Evolutionary conservation across 2,797 vertebrate genomes (phyloP).

Genomic region (Cirrhinus molitorella): DNA sequence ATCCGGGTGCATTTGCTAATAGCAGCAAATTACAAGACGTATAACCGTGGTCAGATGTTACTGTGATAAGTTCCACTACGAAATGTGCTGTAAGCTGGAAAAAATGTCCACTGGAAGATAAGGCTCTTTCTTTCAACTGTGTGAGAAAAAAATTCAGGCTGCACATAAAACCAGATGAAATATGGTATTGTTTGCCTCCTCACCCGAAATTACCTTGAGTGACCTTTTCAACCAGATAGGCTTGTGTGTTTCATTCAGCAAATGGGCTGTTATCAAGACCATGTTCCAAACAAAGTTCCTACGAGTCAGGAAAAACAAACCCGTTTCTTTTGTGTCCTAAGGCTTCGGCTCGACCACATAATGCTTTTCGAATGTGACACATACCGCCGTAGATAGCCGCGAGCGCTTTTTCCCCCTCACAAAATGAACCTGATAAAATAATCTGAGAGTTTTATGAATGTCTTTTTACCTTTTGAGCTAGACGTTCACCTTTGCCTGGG

Average conservation of each 20-base stretch:
- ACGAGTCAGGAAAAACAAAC: slow-evolving; percentile 52
- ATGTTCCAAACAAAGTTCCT: slow-evolving; percentile 36
- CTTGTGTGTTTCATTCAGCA: slow-evolving; percentile 36
- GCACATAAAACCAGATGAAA: slow-evolving; percentile 40
- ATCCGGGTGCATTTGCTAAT: slow-evolving; percentile 49
- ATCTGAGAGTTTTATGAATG: slow-evolving; percentile 42
- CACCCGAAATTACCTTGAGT: slow-evolving; percentile 31
- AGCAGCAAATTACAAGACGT: slow-evolving; percentile 50
- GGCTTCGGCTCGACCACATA: slow-evolving; percentile 39
- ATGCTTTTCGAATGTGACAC: slow-evolving; percentile 53
- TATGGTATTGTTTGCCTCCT: slow-evolving; percentile 33
- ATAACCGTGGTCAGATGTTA: slow-evolving; percentile 20
- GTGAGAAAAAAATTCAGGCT: slow-evolving; percentile 16
- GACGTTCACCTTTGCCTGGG: slow-evolving; percentile 26
- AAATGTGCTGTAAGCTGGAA: neutral
- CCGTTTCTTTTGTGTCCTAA: slow-evolving; percentile 47
- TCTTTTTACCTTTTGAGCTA: slow-evolving; percentile 30
- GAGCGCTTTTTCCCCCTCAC: slow-evolving; percentile 20
- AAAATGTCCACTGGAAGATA: slow-evolving; percentile 1
- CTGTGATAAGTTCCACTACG: neutral
- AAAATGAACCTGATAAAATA: slow-evolving; percentile 44
- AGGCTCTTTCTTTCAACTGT: neutral
- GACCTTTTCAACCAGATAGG: slow-evolving; percentile 52
- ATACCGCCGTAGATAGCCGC: slow-evolving; percentile 10
- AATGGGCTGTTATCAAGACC: slow-evolving; percentile 50